Conservation (phyloP, 2,797 vertebrate genomes). For the Danio jaintianensis region DNA sequence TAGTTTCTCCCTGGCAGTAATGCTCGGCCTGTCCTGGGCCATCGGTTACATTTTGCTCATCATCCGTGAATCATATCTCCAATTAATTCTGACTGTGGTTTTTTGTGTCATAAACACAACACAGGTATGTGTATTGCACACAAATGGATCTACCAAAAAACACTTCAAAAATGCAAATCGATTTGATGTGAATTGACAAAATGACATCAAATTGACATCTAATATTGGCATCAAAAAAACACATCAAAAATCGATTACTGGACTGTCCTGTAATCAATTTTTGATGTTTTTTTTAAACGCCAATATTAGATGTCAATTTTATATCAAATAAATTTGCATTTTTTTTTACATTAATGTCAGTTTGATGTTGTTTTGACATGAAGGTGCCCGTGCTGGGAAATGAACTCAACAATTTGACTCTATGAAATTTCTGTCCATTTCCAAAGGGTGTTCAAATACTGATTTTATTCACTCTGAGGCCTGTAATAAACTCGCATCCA, state of each 20-base stretch:
- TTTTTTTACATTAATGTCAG: too few relatives aligned
- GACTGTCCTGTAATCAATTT: too few relatives aligned
- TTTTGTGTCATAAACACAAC: constrained; percentile 79
- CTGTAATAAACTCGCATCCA: constrained; percentile 47
- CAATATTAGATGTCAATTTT: too few relatives aligned
- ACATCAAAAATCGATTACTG: too few relatives aligned
- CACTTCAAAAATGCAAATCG: too few relatives aligned
- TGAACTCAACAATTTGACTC: not conserved
- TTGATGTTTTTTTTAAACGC: too few relatives aligned
- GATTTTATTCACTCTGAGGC: constrained; percentile 66
- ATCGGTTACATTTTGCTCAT: constrained; percentile 75
- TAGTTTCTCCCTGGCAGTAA: constrained; percentile 68
- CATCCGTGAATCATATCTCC: constrained; percentile 12
- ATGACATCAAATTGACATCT: too few relatives aligned
- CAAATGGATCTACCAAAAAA: not conserved
- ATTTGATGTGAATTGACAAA: too few relatives aligned
- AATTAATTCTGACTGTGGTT: constrained; percentile 68
- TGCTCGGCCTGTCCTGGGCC: constrained; percentile 77
- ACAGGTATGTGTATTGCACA: constrained; percentile 67
- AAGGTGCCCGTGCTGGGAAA: not conserved
- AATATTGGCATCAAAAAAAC: too few relatives aligned
- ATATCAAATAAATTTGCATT: too few relatives aligned
- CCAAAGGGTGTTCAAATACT: constrained; percentile 75
- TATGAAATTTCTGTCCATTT: constrained; percentile 14
- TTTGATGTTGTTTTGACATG: too few relatives aligned